These are phyloP conservation scores for Salticus scenicus DNA, from an alignment of 2,888 invertebrate genomes.

Conservation along the genomic window DNA sequence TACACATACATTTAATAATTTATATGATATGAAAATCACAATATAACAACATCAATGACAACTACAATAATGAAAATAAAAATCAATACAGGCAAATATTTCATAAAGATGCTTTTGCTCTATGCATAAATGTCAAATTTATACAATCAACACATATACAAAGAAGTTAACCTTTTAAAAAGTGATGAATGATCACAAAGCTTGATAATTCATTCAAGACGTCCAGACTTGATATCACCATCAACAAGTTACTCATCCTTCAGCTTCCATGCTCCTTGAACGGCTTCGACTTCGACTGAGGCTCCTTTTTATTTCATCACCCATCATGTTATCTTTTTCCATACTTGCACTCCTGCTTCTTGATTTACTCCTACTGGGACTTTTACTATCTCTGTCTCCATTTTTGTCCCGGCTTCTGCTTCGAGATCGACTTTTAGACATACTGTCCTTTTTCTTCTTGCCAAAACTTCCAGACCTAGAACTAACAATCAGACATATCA, in stretches of 20 bases:
- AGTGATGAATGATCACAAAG: slow-evolving; percentile 10
- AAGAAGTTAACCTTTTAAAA: slow-evolving; percentile 67
- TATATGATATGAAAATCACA: slow-evolving; percentile 8
- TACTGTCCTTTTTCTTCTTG: slow-evolving; percentile 55
- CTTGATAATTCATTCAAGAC: not conserved
- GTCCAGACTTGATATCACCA: not conserved
- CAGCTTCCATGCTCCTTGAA: slow-evolving; percentile 46
- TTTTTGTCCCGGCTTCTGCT: slow-evolving; percentile 55
- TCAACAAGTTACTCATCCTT: slow-evolving; percentile 22
- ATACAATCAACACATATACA: slow-evolving; percentile 47
- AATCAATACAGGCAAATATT: not conserved
- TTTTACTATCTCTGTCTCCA: slow-evolving; percentile 45
- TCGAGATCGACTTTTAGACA: slow-evolving; percentile 62
- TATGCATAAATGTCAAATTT: slow-evolving; percentile 22
- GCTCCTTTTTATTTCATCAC: not conserved
- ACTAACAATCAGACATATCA: slow-evolving; percentile 14
- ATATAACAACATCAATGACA: not conserved
- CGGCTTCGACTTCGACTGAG: slow-evolving; percentile 39
- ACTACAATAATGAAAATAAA: not conserved
- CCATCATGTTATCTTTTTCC: not conserved
- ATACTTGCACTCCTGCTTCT: slow-evolving; percentile 43
- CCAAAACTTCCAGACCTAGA: slow-evolving; percentile 53
- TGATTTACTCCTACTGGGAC: slow-evolving; percentile 40
- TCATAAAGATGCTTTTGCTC: not conserved
- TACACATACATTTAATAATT: not conserved